A percentile compares a stretch with the other conserved stretches of the same genome.
These are phyloP conservation scores for Motacilla alba DNA, from an alignment of 2,113 vertebrate genomes.

Conservation along the genomic window DNA sequence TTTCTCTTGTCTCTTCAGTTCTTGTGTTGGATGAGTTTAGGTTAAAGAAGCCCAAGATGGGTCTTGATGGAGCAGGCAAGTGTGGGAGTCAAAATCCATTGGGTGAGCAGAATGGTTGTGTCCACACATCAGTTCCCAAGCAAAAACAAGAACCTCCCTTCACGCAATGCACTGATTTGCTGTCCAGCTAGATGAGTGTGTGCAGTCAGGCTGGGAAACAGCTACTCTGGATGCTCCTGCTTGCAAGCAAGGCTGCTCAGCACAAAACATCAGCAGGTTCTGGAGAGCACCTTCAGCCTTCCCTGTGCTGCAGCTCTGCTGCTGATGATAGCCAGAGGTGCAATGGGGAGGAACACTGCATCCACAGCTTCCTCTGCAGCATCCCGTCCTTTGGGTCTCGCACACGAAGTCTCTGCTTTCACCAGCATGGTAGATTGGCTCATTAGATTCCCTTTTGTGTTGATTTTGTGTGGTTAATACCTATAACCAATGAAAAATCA, in stretches of 20 bases:
- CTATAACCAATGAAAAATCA: background rate
- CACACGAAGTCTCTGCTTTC: background rate
- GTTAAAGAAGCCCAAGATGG: background rate
- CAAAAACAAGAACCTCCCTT: background rate
- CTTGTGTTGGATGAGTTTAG: background rate
- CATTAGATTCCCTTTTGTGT: fast-evolving
- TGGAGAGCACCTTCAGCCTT: too few species aligned
- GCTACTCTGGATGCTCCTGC: background rate
- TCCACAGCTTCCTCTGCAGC: background rate
- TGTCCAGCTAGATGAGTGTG: background rate
- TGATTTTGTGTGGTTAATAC: background rate
- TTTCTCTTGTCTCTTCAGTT: background rate
- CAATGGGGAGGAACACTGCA: background rate
- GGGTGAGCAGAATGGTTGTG: too few species aligned
- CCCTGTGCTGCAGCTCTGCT: background rate
- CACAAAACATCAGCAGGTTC: background rate
- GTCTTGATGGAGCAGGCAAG: background rate
- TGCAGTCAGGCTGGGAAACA: background rate
- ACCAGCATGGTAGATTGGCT: background rate
- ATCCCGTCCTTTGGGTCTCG: background rate
- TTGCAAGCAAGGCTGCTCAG: background rate
- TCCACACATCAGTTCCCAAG: background rate
- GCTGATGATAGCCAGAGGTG: background rate
- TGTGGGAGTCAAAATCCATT: background rate
- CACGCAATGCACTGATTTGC: background rate